Conservation (phyloP, 2,113 vertebrate genomes). For the Leptodactylus fuscus region DNA sequence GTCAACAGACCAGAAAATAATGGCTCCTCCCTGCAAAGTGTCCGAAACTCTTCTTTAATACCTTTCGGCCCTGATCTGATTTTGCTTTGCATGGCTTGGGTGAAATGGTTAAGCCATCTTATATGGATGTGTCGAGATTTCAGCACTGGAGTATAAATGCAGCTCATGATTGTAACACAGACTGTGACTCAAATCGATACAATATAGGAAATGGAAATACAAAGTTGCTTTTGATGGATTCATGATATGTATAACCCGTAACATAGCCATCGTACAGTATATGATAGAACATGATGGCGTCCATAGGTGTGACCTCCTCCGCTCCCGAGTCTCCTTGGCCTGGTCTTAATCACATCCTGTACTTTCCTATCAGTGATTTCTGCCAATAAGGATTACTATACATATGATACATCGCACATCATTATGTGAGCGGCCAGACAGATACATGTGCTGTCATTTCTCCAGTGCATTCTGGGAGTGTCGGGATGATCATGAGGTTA, state of each 20-base stretch:
- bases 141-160: no score
- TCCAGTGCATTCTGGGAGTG: constrained; percentile 46
- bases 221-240: no score
- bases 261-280: no score
- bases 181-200: not conserved
- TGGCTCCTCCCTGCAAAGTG: no score
- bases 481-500: not conserved
- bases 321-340: not conserved
- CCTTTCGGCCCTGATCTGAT: not conserved
- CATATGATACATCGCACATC: not conserved
- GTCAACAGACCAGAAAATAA: not conserved
- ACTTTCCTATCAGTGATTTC: not conserved
- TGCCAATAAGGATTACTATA: not conserved
- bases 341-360: not conserved
- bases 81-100: not conserved
- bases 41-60: not conserved
- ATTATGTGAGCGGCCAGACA: constrained; percentile 11
- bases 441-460: constrained; percentile 21
- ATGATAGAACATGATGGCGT: not conserved
- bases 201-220: no score
- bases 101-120: no score
- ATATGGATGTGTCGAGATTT: no score
- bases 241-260: not conserved
- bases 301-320: not conserved
- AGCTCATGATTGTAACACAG: not conserved